Conservation (phyloP, 2,113 vertebrate species). For the Glareola pratincola region DNA sequence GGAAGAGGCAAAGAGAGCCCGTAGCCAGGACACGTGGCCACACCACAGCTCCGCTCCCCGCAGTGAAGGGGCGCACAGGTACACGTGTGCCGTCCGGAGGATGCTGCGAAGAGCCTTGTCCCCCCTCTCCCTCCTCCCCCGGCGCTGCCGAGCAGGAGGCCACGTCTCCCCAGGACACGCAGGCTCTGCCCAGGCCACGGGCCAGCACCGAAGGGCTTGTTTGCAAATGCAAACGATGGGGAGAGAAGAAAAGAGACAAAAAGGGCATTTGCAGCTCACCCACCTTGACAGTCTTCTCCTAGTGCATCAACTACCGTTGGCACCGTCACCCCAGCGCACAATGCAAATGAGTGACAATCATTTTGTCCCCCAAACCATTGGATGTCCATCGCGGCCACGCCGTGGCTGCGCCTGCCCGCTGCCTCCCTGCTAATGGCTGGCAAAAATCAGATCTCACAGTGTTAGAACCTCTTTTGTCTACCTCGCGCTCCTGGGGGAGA, state of each 20-base stretch:
- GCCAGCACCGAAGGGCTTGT: background rate
- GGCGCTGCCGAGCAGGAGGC: background rate
- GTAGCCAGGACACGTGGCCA: fast-evolving
- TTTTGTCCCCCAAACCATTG: background rate
- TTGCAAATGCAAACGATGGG: background rate
- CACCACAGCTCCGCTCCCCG: background rate
- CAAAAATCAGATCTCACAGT: fast-evolving
- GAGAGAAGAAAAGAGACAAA: background rate
- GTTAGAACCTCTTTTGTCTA: background rate
- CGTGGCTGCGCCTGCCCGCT: background rate
- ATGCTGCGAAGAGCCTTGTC: background rate
- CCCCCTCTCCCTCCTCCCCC: background rate
- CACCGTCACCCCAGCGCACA: background rate
- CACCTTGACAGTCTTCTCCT: background rate
- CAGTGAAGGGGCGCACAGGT: background rate
- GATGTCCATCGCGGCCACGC: background rate
- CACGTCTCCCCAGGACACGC: background rate
- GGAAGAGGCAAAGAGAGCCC: background rate
- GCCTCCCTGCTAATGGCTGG: fast-evolving
- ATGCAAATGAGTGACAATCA: background rate
- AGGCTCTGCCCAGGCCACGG: fast-evolving
- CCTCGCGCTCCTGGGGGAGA: background rate
- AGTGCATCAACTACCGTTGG: fast-evolving
- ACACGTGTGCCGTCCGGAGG: fast-evolving
- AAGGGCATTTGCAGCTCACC: background rate